These are phyloP conservation scores for Lasioglossum lativentre DNA, from an alignment of 2,888 invertebrate species.

Conservation along the genomic window DNA sequence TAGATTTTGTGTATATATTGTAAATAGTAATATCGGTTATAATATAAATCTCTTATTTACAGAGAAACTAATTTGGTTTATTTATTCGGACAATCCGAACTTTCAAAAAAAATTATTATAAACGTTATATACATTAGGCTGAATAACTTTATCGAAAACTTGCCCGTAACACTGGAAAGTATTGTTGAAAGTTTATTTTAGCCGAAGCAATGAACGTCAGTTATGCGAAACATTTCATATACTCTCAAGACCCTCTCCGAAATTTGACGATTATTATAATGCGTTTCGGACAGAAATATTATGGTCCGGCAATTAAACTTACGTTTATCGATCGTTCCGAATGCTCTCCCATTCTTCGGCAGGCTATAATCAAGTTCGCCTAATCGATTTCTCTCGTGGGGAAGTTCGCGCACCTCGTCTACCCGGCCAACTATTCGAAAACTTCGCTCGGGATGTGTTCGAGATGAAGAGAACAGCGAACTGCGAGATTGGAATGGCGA, in stretches of 20 bases:
- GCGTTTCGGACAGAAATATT: background rate
- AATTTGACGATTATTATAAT: background rate
- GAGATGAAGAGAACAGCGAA: conserved; percentile 31
- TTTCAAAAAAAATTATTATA: no score
- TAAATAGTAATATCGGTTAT: no score
- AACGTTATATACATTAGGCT: no score
- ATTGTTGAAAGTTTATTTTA: background rate
- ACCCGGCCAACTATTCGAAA: conserved; percentile 41
- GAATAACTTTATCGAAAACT: no score
- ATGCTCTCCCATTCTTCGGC: conserved; percentile 23
- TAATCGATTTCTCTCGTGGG: conserved; percentile 37
- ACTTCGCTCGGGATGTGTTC: conserved; percentile 32
- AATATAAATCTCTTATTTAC: no score
- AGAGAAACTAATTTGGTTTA: no score
- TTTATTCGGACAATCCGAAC: no score
- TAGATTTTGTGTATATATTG: no score
- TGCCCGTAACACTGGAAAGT: background rate
- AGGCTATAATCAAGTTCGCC: conserved; percentile 40
- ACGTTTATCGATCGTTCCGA: background rate
- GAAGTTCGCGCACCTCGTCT: background rate
- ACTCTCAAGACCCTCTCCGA: background rate
- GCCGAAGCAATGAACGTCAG: background rate
- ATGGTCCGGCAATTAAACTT: background rate
- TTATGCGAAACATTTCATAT: conserved; percentile 3
- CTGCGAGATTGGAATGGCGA: conserved; percentile 23